Percentiles rank a stretch among this genome's conserved stretches.
These are phyloP conservation scores for Yponomeuta cagnagella DNA, from an alignment of 2,888 invertebrate species.

Conservation along the genomic window DNA sequence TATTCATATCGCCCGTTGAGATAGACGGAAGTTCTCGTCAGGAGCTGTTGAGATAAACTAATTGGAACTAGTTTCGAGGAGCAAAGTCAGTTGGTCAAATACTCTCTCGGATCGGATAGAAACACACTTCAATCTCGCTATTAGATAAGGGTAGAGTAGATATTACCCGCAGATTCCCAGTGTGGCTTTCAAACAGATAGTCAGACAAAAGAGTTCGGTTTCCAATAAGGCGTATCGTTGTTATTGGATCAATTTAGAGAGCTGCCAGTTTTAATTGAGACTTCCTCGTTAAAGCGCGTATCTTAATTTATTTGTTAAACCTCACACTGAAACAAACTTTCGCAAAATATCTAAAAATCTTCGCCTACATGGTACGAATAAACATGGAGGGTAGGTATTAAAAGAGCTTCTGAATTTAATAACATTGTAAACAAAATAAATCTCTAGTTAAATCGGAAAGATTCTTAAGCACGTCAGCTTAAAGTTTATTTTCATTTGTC, in stretches of 20 bases:
- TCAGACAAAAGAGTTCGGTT: constrained; percentile 33
- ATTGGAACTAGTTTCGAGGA: constrained; percentile 52
- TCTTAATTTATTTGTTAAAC: constrained; percentile 15
- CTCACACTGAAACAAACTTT: constrained; percentile 13
- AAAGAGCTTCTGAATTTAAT: constrained; percentile 21
- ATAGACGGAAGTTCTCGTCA: constrained; percentile 54
- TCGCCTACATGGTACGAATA: constrained; percentile 6
- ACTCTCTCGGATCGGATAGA: constrained; percentile 10
- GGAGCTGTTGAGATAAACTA: constrained; percentile 56
- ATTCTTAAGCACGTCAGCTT: neutral
- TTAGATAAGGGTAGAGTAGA: constrained; percentile 20
- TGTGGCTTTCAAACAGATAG: constrained; percentile 28
- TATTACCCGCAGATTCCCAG: constrained; percentile 32
- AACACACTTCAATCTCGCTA: constrained; percentile 11
- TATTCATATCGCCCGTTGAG: constrained; percentile 18
- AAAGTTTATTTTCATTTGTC: constrained; percentile 1
- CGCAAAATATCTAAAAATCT: neutral
- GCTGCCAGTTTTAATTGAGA: constrained; percentile 53
- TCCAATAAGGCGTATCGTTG: constrained; percentile 44
- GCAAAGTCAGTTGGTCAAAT: constrained; percentile 40
- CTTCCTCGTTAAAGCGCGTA: constrained; percentile 33
- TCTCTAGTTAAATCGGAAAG: neutral
- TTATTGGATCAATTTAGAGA: constrained; percentile 43
- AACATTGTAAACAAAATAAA: constrained; percentile 23
- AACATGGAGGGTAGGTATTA: constrained; percentile 11